These are phyloP conservation scores for Cyrtorhinus lividipennis DNA, from an alignment of 1,140 invertebrate species.

Conservation along the genomic window DNA sequence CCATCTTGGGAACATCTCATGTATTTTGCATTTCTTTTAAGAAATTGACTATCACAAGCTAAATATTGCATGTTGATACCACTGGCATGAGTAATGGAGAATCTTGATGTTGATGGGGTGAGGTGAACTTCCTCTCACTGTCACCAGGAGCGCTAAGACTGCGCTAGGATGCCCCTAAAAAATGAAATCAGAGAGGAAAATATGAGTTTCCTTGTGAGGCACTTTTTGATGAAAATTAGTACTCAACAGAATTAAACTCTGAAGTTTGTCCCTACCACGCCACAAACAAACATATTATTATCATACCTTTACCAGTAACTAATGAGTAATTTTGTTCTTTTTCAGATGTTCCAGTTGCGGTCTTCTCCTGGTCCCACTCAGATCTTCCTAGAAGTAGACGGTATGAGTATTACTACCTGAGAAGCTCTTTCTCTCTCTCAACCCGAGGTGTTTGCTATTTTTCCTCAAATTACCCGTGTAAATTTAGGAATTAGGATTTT, in stretches of 20 bases:
- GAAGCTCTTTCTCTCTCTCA: background rate
- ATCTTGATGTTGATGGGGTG: too few relatives aligned
- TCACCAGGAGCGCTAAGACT: background rate
- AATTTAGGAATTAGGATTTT: background rate
- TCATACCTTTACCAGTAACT: too few relatives aligned
- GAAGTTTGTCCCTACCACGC: background rate
- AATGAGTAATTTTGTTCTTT: background rate
- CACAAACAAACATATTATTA: background rate
- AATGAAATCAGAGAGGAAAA: background rate
- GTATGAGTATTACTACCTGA: background rate
- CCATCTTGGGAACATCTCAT: too few relatives aligned
- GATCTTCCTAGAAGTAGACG: background rate
- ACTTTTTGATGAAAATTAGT: too few relatives aligned
- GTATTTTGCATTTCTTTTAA: too few relatives aligned
- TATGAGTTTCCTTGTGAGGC: too few relatives aligned
- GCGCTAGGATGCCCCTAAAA: background rate
- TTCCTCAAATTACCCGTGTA: background rate
- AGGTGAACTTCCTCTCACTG: too few relatives aligned
- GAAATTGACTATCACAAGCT: too few relatives aligned
- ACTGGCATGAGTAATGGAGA: too few relatives aligned
- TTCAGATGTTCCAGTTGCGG: slow-evolving; percentile 1
- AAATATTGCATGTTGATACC: too few relatives aligned
- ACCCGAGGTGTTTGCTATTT: background rate
- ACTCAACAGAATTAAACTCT: too few relatives aligned
- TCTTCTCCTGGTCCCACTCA: background rate